Evolutionary conservation across 2,888 invertebrate genomes (phyloP).

Genomic region (Carterocephalus palaemon): DNA sequence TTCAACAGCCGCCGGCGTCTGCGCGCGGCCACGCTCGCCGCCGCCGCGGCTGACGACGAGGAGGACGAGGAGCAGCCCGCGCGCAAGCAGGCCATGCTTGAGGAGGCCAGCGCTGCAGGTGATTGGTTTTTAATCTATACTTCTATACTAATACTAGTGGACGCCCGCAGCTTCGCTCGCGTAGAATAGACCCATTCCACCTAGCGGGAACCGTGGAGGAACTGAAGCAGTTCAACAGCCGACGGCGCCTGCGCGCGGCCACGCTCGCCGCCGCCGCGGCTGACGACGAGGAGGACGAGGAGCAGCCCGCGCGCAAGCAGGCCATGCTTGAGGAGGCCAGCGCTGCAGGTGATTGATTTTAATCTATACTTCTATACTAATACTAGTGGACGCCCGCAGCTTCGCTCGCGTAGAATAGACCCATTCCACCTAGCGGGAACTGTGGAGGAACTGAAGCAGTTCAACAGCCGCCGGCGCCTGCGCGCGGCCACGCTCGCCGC

Average conservation of each 20-base stretch:
- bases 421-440: no score
- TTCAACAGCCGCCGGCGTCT: slow-evolving; percentile 97
- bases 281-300: slow-evolving; percentile 79
- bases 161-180: no score
- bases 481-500: slow-evolving; percentile 94
- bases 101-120: slow-evolving; percentile 72
- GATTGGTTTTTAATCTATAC: no score
- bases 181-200: slow-evolving; percentile 91
- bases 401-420: no score
- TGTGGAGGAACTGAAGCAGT: slow-evolving; percentile 98
- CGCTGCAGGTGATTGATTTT: slow-evolving; percentile 69
- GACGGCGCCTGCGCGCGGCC: slow-evolving; percentile 93
- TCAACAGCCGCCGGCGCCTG: slow-evolving; percentile 95
- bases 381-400: no score
- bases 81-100: slow-evolving; percentile 54
- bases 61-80: slow-evolving; percentile 77
- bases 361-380: no score
- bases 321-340: slow-evolving; percentile 65
- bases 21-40: slow-evolving; percentile 92
- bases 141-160: no score
- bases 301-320: slow-evolving; percentile 65
- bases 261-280: slow-evolving; percentile 92
- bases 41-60: slow-evolving; percentile 85
- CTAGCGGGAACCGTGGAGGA: slow-evolving; percentile 96
- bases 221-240: slow-evolving; percentile 97